Evolutionary conservation across 1,140 invertebrate species (phyloP), one percentile per base, ranked within the genome.

Genomic region (Radopholus similis): DNA sequence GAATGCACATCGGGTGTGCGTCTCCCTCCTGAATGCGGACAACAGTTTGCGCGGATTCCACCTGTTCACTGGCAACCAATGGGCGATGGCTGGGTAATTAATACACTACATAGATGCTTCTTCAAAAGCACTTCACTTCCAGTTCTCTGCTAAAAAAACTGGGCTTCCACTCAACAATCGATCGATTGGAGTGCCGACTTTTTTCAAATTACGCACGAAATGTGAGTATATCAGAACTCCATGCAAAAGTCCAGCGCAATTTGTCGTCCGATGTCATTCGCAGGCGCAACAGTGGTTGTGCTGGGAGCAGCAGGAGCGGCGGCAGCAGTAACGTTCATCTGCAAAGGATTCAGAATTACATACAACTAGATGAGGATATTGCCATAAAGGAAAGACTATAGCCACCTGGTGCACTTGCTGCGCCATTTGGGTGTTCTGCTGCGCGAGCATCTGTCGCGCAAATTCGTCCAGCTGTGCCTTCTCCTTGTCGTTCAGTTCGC

Each of bases 241-340:
- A 55, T 68, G 55, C 66, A 68, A 66, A 68, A 68, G 40, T 68
- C 66, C 13, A 68, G n/a, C 51, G 66, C 66, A 38, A 68, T 68
- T 56, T 68, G 66, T 35, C 64, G 37, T 11, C 66, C 66, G 64
- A 55, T 60, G 55, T 68, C 66, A 40, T 51, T 68, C 23, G 47
- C 15, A 18, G 66, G 64, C 26, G 55, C 51, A 38, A 62, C 42
- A 28, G 55, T 69, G 28, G 66, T 68, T n/a, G 59, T 62, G 11
- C 37, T 30, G 5, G 21, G 1, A 21, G 34, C 30, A 26, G 40
- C 23, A 23, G 59, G 40, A 28, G 56, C 5, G 21, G 59, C n/a
- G 13, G 40, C n/a, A 23, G 40, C 28, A 21, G 49, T 47, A 15
- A 13, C 42, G 47, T 47, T 59, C 40, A 9, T 1, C 37, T 47